phyloP scores from a whole-genome alignment of 2,113 vertebrate species.

The Origma solitaria region DNA sequence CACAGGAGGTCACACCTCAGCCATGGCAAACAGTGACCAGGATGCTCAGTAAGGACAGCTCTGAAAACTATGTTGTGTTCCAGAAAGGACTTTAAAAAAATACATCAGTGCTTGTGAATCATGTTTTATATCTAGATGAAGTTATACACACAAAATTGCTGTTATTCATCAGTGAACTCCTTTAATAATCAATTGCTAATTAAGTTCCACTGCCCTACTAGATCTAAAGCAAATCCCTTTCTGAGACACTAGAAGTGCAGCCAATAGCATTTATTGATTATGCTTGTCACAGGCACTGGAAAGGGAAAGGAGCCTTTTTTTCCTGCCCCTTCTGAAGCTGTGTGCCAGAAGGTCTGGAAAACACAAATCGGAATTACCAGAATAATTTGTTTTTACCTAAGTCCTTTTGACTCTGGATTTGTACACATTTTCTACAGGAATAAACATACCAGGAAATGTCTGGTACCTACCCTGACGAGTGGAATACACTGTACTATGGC shows the following conservation, averaged over 20 bases:
- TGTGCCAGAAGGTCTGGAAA: not conserved
- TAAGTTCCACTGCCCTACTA: not conserved
- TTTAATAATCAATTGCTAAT: conserved; percentile 31
- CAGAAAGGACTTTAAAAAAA: not conserved
- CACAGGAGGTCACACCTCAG: rapidly evolving
- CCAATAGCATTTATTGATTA: not conserved
- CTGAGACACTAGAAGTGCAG: not conserved
- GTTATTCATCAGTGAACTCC: not conserved
- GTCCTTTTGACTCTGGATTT: not conserved
- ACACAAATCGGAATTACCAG: not conserved
- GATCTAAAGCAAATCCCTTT: not conserved
- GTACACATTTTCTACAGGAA: not conserved
- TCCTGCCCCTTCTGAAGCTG: not conserved
- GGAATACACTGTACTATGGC: rapidly evolving
- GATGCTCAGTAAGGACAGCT: not conserved
- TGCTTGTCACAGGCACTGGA: not conserved
- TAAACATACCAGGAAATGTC: not conserved
- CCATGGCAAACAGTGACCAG: not conserved
- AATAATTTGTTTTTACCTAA: not conserved
- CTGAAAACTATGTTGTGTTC: rapidly evolving
- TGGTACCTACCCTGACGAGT: not conserved
- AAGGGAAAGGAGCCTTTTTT: not conserved
- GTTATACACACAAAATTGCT: not conserved
- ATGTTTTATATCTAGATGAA: not conserved
- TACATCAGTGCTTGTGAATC: not conserved